These are phyloP conservation scores for Brassicogethes aeneus DNA, from an alignment of 2,888 invertebrate species.

Conservation along the genomic window DNA sequence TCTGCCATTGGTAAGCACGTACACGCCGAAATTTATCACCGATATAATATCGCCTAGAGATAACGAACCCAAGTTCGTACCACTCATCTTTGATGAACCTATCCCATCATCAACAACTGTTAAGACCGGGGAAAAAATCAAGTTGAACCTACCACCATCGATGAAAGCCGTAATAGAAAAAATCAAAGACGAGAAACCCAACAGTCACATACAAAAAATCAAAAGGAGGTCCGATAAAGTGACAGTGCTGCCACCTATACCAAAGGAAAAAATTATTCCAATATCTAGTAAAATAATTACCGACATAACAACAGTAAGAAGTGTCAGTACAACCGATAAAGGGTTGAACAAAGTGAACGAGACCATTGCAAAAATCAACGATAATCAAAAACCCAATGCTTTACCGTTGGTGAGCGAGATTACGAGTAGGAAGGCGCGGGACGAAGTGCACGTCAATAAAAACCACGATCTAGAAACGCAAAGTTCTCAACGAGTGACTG, in stretches of 20 bases:
- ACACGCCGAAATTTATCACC: constrained; percentile 59
- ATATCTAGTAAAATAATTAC: too few relatives aligned
- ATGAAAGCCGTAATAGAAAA: constrained; percentile 6
- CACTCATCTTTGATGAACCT: constrained; percentile 32
- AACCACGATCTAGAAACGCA: too few relatives aligned
- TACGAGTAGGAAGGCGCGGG: constrained; percentile 17
- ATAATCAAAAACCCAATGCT: constrained; percentile 5
- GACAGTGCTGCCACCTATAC: not conserved
- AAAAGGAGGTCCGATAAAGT: constrained; percentile 18
- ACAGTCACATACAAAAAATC: constrained; percentile 37
- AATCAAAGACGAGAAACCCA: constrained; percentile 24
- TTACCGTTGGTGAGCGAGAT: not conserved
- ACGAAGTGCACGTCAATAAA: constrained; percentile 20
- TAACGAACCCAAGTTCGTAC: constrained; percentile 34
- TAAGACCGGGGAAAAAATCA: not conserved
- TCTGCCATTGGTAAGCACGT: constrained; percentile 66
- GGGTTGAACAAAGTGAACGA: constrained; percentile 5
- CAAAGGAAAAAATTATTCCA: not conserved
- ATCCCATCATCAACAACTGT: too few relatives aligned
- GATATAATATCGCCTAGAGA: constrained; percentile 34
- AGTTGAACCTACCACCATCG: constrained; percentile 8
- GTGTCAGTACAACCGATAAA: not conserved
- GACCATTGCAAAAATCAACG: constrained; percentile 6
- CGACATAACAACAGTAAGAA: constrained; percentile 9
- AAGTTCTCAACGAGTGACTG: too few relatives aligned